phyloP scores from a whole-genome alignment of 2,888 invertebrate species.

The Ceriagrion tenellum region DNA sequence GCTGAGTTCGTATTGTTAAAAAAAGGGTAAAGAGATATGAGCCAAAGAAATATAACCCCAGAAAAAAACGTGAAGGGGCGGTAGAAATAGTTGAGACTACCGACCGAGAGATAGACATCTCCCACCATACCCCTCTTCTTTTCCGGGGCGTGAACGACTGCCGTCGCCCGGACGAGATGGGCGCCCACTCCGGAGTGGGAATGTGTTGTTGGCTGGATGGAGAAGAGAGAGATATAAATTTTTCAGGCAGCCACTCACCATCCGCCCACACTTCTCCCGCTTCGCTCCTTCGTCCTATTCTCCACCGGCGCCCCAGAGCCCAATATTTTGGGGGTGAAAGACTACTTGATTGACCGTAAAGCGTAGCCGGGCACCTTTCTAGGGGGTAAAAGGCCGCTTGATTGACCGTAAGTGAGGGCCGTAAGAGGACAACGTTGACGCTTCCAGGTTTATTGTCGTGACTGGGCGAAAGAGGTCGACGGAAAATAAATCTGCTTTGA shows the following conservation, averaged over 20 bases:
- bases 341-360: conserved; percentile 14
- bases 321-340: conserved; percentile 13
- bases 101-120: background rate
- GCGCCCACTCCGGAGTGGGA: background rate
- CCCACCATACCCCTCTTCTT: background rate
- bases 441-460: background rate
- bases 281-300: background rate
- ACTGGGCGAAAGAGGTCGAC: background rate
- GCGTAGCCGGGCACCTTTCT: background rate
- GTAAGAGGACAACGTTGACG: background rate
- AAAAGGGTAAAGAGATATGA: too few relatives aligned
- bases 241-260: background rate
- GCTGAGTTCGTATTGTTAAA: too few relatives aligned
- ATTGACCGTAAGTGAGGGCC: background rate
- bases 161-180: background rate
- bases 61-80: too few relatives aligned
- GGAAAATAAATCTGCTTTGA: background rate
- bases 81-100: too few relatives aligned
- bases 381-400: background rate
- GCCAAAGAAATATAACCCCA: too few relatives aligned
- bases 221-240: background rate
- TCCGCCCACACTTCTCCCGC: too few relatives aligned
- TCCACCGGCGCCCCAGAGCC: background rate
- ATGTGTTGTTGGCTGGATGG: background rate
- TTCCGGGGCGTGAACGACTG: background rate